Evolutionary conservation across 1,140 invertebrate genomes (phyloP), one percentile per base, ranked within the genome.

Genomic region (Papilio helenus): DNA sequence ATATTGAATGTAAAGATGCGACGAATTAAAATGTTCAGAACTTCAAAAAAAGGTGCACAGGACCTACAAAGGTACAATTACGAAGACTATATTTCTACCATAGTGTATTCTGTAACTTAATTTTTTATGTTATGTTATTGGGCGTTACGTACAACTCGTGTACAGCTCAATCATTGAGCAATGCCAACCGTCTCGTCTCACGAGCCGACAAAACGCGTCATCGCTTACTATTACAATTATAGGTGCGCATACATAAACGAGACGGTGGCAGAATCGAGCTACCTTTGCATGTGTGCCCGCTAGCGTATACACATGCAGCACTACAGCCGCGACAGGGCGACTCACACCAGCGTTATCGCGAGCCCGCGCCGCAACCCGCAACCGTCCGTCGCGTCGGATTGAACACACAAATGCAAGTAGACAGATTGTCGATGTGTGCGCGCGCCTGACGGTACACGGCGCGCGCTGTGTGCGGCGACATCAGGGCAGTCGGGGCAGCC

Each of bases 81-180:
- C 34, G 34, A 39, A 39, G 3, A 29, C 61, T 68, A 7, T 3
- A 68, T 12, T 29, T 4, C 29, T n/a, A 68, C 23, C 26, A 29
- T 34, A 68, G 10, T 26, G 23, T 68, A 12, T 29, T 16, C 61
- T 68, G 26, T 18, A 68, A 68, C 23, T 68, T 76, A 78, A 81
- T 81, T 84, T 83, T 88, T 82, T 83, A 80, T 84, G 82, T 86
- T 84, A 83, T 85, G 87, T 85, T 87, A 87, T 86, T 85, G 85
- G 80, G 88, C 88, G 88, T 91, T 92, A 91, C 89, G 89, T 92
- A 89, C 86, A 81, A 87, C 86, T 89, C 85, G 89, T 89, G 88
- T 93, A 93, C 90, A 92, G 90, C 92, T 93, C 91, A 90, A 94
- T 94, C 93, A 93, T 93, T 94, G 93, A 94, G 92, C 92, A 92